These are phyloP conservation scores for Doryteuthis pealeii DNA, from an alignment of 1,140 invertebrate species.

Conservation along the genomic window DNA sequence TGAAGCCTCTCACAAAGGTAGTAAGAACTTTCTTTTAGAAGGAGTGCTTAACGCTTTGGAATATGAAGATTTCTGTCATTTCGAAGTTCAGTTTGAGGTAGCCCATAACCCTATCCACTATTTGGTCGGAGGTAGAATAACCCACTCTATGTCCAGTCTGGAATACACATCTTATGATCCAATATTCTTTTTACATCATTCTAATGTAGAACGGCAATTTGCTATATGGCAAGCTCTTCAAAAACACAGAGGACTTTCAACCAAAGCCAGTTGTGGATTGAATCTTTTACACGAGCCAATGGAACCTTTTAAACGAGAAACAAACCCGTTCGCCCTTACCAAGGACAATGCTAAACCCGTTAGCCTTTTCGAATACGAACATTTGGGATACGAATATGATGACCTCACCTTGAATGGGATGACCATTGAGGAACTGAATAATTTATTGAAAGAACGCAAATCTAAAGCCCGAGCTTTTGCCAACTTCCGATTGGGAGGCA, in stretches of 20 bases:
- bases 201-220: conserved; percentile 32
- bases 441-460: conserved; percentile 19
- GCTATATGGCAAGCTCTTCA: conserved; percentile 29
- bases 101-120: conserved; percentile 37
- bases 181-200: conserved; percentile 20
- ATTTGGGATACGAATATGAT: conserved; percentile 25
- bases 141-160: conserved; percentile 30
- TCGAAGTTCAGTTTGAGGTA: conserved; percentile 37
- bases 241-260: conserved; percentile 22
- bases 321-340: conserved; percentile 28
- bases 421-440: conserved; percentile 19
- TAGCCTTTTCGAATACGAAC: conserved; percentile 1
- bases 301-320: conserved; percentile 28
- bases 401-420: conserved; percentile 28
- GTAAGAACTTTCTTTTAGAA: conserved; percentile 24
- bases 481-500: conserved; percentile 25
- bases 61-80: conserved; percentile 32
- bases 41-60: conserved; percentile 30
- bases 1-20: conserved; percentile 22
- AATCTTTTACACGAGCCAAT: conserved; percentile 13
- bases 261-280: conserved; percentile 21
- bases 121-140: conserved; percentile 30
- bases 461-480: conserved; percentile 25
- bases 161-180: conserved; percentile 36
- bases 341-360: conserved; percentile 9